Evolutionary conservation across 2,113 vertebrate genomes (phyloP).

Genomic region (Dicerorhinus sumatrensis): DNA sequence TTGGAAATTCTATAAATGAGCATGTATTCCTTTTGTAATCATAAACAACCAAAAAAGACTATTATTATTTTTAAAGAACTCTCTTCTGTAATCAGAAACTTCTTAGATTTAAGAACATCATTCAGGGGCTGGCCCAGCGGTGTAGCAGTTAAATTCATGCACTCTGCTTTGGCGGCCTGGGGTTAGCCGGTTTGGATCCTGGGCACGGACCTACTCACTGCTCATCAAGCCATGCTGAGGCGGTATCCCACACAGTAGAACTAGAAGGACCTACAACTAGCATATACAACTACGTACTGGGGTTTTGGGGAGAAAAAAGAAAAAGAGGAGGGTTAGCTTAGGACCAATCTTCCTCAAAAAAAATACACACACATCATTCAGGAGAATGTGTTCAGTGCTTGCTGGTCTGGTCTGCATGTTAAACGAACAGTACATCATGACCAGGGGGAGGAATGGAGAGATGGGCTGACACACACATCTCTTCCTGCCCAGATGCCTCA

Average conservation of each 20-base stretch:
- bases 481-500: background rate
- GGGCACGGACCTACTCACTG: too few relatives aligned
- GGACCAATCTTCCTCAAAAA: too few relatives aligned
- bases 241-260: too few relatives aligned
- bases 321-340: too few relatives aligned
- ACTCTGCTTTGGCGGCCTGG: too few relatives aligned
- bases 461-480: background rate
- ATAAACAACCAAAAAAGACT: conserved; percentile 9
- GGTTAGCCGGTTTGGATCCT: too few relatives aligned
- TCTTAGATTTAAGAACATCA: conserved; percentile 1
- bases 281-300: too few relatives aligned
- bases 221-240: too few relatives aligned
- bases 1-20: background rate
- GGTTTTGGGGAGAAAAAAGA: too few relatives aligned
- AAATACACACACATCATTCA: background rate
- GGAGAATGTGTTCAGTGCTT: background rate
- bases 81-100: background rate
- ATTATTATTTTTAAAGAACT: background rate
- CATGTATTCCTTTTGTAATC: background rate
- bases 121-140: background rate
- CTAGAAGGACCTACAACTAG: too few relatives aligned
- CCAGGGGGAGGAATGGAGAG: background rate
- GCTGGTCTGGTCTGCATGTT: background rate
- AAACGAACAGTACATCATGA: background rate
- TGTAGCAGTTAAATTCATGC: too few relatives aligned